Evolutionary conservation across 30 jellyfish, hydroid and myxozoan genomes (phyloP).

Genomic region (Nemopilema nomurai): DNA sequence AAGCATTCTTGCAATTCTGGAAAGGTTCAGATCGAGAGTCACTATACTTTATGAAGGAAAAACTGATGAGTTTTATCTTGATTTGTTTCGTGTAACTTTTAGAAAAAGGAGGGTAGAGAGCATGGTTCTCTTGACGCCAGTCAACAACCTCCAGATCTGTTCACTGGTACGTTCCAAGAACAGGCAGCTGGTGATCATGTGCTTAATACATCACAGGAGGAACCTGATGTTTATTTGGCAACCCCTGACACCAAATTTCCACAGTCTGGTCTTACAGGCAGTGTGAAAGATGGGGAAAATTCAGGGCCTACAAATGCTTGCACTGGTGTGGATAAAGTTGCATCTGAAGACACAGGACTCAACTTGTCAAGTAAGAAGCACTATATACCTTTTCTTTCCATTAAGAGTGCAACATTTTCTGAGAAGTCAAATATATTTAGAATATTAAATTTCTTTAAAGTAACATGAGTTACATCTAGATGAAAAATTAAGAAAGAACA

Average conservation of each 20-base stretch:
- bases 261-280: conserved; percentile 1
- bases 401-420: no score
- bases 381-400: no score
- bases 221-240: conserved; percentile 50
- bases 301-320: background rate
- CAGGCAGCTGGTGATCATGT: conserved; percentile 18
- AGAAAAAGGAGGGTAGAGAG: conserved; percentile 15
- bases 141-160: conserved; percentile 62
- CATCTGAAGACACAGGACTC: conserved; percentile 13
- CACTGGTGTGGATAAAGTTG: conserved; percentile 6
- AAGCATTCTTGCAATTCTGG: no score
- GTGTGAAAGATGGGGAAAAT: conserved; percentile 7
- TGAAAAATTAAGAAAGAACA: background rate
- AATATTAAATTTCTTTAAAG: background rate
- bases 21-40: no score
- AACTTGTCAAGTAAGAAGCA: conserved; percentile 27
- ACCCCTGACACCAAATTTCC: conserved; percentile 42
- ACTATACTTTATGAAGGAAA: no score
- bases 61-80: no score
- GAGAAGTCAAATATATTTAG: background rate
- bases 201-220: conserved; percentile 25
- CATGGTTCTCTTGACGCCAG: conserved; percentile 46
- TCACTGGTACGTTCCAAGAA: conserved; percentile 68
- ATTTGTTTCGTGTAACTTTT: background rate
- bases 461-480: no score